Evolutionary conservation across 2,888 invertebrate genomes (phyloP).

Genomic region (Ormyrus pomaceus): DNA sequence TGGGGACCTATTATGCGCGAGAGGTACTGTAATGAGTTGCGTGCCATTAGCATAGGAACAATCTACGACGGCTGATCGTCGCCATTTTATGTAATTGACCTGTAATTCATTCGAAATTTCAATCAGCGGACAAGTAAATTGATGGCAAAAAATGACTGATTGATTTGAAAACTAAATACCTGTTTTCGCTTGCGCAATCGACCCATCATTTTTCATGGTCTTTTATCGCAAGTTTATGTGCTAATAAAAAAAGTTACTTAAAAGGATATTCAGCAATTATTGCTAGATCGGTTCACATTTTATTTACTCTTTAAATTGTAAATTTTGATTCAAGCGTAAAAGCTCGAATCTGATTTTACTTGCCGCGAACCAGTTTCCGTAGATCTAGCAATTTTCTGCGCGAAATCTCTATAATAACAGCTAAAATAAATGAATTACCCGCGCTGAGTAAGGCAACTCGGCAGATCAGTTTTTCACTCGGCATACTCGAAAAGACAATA

Average conservation of each 20-base stretch:
- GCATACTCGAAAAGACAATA: conserved; percentile 17
- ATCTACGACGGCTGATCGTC: conserved; percentile 46
- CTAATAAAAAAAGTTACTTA: no score
- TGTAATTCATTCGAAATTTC: conserved; percentile 30
- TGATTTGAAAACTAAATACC: conserved; percentile 24
- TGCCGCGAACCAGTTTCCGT: no score
- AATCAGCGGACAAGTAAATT: conserved; percentile 23
- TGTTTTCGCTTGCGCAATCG: background rate
- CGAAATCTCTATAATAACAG: background rate
- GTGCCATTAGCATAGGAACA: conserved; percentile 57
- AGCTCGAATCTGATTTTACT: no score
- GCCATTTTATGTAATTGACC: conserved; percentile 49
- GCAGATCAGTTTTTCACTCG: background rate
- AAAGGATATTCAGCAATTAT: no score
- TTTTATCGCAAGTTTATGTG: no score
- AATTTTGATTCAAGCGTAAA: no score
- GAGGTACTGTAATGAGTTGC: conserved; percentile 34
- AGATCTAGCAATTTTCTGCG: no score
- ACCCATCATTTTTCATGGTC: no score
- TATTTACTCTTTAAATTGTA: no score
- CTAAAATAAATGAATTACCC: conserved; percentile 11
- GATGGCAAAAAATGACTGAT: conserved; percentile 18
- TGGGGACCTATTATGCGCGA: conserved; percentile 1
- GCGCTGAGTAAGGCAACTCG: background rate
- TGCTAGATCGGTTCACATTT: no score